phyloP scores from a whole-genome alignment of 2,888 invertebrate species.

The Drosophila pseudotakahashii region DNA sequence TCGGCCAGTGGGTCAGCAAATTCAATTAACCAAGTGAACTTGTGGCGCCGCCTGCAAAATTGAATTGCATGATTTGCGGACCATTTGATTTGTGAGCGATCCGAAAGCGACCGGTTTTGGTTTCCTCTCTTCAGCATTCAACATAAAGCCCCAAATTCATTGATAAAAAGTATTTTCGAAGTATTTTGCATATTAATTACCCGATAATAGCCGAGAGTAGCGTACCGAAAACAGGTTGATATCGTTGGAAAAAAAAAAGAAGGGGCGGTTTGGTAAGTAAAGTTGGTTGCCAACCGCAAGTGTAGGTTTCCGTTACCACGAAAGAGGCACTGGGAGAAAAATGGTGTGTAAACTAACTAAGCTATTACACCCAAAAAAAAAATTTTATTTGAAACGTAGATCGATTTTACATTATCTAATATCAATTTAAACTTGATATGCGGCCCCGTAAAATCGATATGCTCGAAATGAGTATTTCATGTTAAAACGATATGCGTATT shows the following conservation, averaged over 20 bases:
- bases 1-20: slow-evolving; percentile 77
- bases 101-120: slow-evolving; percentile 25
- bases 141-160: slow-evolving; percentile 47
- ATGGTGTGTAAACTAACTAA: too few relatives aligned
- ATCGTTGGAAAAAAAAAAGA: neutral
- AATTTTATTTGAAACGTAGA: too few relatives aligned
- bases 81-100: slow-evolving; percentile 28
- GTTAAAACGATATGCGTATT: too few relatives aligned
- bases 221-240: slow-evolving; percentile 7
- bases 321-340: slow-evolving; percentile 6
- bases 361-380: too few relatives aligned
- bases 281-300: slow-evolving; percentile 14
- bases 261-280: neutral
- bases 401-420: too few relatives aligned
- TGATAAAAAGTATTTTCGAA: slow-evolving; percentile 49
- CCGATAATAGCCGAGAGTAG: slow-evolving; percentile 37
- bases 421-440: too few relatives aligned
- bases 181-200: slow-evolving; percentile 51
- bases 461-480: too few relatives aligned
- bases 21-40: slow-evolving; percentile 81
- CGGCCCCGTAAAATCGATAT: too few relatives aligned
- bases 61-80: slow-evolving; percentile 61
- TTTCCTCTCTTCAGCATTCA: neutral
- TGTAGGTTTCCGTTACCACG: slow-evolving; percentile 9
- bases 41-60: slow-evolving; percentile 67